Percentiles rank a stretch among this genome's conserved stretches.
These are phyloP conservation scores for Hypena proboscidalis DNA, from an alignment of 2,888 invertebrate species.

Conservation along the genomic window DNA sequence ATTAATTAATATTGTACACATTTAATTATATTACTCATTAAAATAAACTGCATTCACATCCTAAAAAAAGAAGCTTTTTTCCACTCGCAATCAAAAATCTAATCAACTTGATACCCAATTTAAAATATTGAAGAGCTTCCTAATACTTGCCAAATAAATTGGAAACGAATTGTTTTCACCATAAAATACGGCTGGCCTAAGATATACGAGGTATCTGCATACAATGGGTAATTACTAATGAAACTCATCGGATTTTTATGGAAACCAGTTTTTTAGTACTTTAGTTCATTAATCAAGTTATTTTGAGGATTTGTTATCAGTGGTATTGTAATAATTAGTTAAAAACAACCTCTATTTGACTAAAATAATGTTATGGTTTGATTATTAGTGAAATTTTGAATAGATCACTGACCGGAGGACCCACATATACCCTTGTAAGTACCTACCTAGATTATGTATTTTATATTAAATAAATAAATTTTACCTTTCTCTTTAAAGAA, in stretches of 20 bases:
- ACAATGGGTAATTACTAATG: slow-evolving; percentile 47
- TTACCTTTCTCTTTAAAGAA: no score
- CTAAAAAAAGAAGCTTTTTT: no score
- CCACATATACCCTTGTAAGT: no score
- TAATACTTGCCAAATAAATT: slow-evolving; percentile 32
- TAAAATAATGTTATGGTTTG: no score
- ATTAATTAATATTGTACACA: no score
- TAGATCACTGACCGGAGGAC: no score
- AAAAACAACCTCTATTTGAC: no score
- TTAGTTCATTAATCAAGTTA: slow-evolving; percentile 32
- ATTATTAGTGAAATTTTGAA: no score
- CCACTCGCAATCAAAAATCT: slow-evolving; percentile 5
- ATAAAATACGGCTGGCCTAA: slow-evolving; percentile 28
- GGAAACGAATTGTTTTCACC: slow-evolving; percentile 40
- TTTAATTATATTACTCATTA: not conserved
- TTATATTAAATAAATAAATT: no score
- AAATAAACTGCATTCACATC: not conserved
- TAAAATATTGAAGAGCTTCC: slow-evolving; percentile 5
- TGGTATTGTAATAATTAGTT: slow-evolving; percentile 7
- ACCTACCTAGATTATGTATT: no score
- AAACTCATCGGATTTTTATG: slow-evolving; percentile 45
- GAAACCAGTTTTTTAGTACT: slow-evolving; percentile 32
- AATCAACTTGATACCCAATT: slow-evolving; percentile 3
- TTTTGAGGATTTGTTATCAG: slow-evolving; percentile 24
- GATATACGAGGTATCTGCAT: slow-evolving; percentile 43